Percentiles rank a stretch among this genome's conserved stretches.
phyloP scores from a whole-genome alignment of 2,113 vertebrate species.

The Loxodonta africana region DNA sequence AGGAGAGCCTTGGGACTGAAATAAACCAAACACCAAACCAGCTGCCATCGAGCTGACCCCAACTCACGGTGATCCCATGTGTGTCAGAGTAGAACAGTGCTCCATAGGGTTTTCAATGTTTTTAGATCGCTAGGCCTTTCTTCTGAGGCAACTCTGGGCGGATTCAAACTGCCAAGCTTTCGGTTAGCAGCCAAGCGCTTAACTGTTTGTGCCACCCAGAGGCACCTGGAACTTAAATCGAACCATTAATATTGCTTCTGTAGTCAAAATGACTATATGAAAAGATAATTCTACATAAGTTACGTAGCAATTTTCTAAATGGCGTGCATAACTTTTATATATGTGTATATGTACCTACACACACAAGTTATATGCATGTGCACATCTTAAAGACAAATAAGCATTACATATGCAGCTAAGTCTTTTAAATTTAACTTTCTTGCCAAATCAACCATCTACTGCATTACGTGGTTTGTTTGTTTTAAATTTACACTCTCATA shows the following conservation, averaged over 20 bases:
- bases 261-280: neutral
- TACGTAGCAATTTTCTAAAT: constrained; percentile 18
- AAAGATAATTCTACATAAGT: neutral
- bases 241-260: neutral
- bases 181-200: neutral
- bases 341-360: neutral
- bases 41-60: too few species aligned
- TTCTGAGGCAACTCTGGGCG: too few species aligned
- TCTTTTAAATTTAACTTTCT: constrained; percentile 23
- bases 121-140: too few species aligned
- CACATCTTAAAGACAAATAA: neutral
- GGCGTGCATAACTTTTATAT: neutral
- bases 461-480: neutral
- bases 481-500: neutral
- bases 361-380: neutral
- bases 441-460: neutral
- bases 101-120: too few species aligned
- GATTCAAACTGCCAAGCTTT: neutral
- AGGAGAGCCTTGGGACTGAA: neutral
- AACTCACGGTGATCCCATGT: too few species aligned
- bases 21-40: too few species aligned
- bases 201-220: neutral
- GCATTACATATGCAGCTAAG: neutral
- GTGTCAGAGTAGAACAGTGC: too few species aligned
- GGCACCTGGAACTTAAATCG: neutral